phyloP scores from a whole-genome alignment of 92 coral and sea anemone species.

The Pocillopora grandis region DNA sequence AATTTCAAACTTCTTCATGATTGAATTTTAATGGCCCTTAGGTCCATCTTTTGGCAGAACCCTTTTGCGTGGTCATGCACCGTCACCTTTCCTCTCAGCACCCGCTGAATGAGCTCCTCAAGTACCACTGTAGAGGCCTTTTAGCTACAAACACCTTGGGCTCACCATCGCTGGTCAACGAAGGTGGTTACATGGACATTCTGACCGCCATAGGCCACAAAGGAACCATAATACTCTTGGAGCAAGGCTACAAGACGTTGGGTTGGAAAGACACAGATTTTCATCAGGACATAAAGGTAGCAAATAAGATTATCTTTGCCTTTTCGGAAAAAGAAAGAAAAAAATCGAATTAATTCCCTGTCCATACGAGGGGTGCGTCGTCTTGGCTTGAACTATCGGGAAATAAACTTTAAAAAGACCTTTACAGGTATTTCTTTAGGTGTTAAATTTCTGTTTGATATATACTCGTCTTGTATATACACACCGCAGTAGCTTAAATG shows the following conservation, averaged over 20 bases:
- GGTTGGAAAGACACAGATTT: conserved; percentile 89
- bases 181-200: conserved; percentile 59
- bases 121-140: conserved; percentile 78
- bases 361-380: too few species aligned
- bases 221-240: conserved; percentile 60
- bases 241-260: conserved; percentile 48
- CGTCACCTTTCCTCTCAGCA: conserved; percentile 63
- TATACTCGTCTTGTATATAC: too few species aligned
- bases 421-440: too few species aligned
- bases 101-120: conserved; percentile 60
- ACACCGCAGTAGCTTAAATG: too few species aligned
- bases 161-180: conserved; percentile 60
- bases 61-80: conserved; percentile 58
- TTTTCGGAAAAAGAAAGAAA: too few species aligned
- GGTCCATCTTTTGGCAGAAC: conserved; percentile 62
- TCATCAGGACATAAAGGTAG: conserved; percentile 64
- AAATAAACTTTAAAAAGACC: too few species aligned
- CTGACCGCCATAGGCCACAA: conserved; percentile 71
- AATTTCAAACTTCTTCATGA: too few species aligned
- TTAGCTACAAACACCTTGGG: conserved; percentile 65
- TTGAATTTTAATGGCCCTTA: not conserved
- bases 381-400: too few species aligned
- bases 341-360: too few species aligned
- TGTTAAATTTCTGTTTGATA: too few species aligned
- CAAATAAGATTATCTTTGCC: too few species aligned